Evolutionary conservation across 2,888 invertebrate genomes (phyloP).

Genomic region (Clitarchus hookeri): DNA sequence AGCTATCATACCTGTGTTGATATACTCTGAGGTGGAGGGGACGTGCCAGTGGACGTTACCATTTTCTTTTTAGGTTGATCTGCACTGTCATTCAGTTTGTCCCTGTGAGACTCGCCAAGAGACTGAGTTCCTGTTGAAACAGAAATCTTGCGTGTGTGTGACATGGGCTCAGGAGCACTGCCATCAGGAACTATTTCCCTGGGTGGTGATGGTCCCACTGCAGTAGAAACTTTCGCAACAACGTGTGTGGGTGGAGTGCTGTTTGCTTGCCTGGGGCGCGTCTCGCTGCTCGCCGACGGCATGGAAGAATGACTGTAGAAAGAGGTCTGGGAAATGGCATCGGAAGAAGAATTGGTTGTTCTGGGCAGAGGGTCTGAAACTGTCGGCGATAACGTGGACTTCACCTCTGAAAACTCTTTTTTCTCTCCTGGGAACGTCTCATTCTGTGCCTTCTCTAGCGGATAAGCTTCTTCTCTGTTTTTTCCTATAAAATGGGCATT

Average conservation of each 20-base stretch:
- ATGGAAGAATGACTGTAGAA: constrained; percentile 32
- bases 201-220: constrained; percentile 68
- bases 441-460: neutral
- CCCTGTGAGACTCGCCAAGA: constrained; percentile 12
- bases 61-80: constrained; percentile 35
- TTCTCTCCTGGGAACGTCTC: neutral
- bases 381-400: neutral
- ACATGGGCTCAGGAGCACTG: neutral
- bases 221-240: constrained; percentile 60
- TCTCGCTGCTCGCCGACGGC: constrained; percentile 30
- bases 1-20: constrained; percentile 76
- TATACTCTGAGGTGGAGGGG: constrained; percentile 84
- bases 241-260: neutral
- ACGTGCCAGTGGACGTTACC: constrained; percentile 73
- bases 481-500: constrained; percentile 12
- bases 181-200: constrained; percentile 52
- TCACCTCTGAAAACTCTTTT: neutral
- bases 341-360: constrained; percentile 30
- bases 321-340: constrained; percentile 39
- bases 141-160: constrained; percentile 15
- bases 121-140: constrained; percentile 18
- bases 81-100: neutral
- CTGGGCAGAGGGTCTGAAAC: no score
- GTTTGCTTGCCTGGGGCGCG: neutral
- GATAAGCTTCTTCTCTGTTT: constrained; percentile 35